Evolutionary conservation across 2,113 vertebrate species (phyloP), one percentile per base, ranked within the genome.

Genomic region (Percina caprodes): DNA sequence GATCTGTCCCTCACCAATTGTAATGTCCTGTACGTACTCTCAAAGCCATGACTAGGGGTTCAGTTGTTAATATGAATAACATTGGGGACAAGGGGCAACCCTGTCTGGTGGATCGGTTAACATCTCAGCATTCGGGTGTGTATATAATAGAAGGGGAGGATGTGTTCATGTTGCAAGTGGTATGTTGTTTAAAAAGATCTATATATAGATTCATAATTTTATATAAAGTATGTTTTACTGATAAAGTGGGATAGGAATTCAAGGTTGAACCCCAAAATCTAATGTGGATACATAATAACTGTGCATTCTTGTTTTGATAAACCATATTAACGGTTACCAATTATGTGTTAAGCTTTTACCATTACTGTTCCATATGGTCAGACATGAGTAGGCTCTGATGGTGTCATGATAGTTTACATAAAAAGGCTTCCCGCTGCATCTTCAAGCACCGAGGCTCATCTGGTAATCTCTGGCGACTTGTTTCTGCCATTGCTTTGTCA

Each of bases 391-490:
- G 21, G 26, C 4, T 35, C 12, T 73, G 21, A 65, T 26, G 24
- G 21, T 56, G 26, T 30, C 15, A 23, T 71, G 58, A 35, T 16
- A 24, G 1, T 14, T 11, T 19, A 65, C 61, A 16, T 4, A 33
- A 14, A 60, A 33, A 3, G n/a, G 16, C 3, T 4, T 68, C 15
- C 15, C 39, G 12, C 19, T 71, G 51, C 21, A 23, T 80, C 39
- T 48, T 67, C 21, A 19, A 69, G 77, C 33, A 60, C 21, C 45
- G 61, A 77, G 77, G 48, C 88, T 91, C 90, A 92, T 90, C 86
- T 91, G 89, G 58, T 77, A 69, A 80, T 90, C 91, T 92, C 88
- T 86, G 54, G 87, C 49, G 78, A 72, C 90, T 86, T 89, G 88
- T 90, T 90, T 82, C 86, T 86, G 78, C 86, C 85, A 78, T 67